Base-by-base conservation (phyloP, 2,888 invertebrate species). In the Gari tellinella region DNA sequence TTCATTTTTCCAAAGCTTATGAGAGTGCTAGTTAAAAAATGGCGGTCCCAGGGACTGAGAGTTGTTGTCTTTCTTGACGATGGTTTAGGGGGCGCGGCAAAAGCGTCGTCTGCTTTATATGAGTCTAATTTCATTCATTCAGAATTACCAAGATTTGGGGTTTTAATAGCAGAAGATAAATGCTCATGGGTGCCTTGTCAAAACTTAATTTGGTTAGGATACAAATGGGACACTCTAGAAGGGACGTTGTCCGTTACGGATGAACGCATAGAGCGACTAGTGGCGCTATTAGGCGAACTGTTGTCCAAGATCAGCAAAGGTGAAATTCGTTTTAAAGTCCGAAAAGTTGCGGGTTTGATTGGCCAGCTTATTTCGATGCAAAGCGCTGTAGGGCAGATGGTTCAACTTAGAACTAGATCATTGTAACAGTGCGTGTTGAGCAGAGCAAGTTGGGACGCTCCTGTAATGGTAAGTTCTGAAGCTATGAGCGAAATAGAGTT, bases 11-110 rank as follows among this genome's bases (percentile, higher is more conserved):
- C 46, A 3, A 53, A 64, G 23, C 3, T 55, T 15, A 55, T 38
- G 21, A 21, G 64, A 2, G 43, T 53, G 19, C 37, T 63, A n/a
- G 41, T 53, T 4, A 37, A 40, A 26, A 55, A 53, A 55, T 46
- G 55, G 64, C 19, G 55, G 3, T 40, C 55, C 3, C 46, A 64
- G 19, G 64, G 64, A 1, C 53, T 45, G 23, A 23, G 17, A 14
- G n/a, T 55, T 5, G 8, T 48, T 10, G 46, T 55, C 46, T 64
- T 64, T 40, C 21, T 64, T 4, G 64, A 57, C 40, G 63, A 55
- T 57, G 56, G 57, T 2, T 57, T 56, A n/a, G 26, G 65, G 12
- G 14, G 46, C n/a, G 48, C 8, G 46, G 46, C n/a, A 26, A 48
- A 5, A 37, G 19, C 3, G 19, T 19, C 1, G 12, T 8, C 17